Conservation (phyloP, 1,140 invertebrate species). For the Polyergus mexicanus region DNA sequence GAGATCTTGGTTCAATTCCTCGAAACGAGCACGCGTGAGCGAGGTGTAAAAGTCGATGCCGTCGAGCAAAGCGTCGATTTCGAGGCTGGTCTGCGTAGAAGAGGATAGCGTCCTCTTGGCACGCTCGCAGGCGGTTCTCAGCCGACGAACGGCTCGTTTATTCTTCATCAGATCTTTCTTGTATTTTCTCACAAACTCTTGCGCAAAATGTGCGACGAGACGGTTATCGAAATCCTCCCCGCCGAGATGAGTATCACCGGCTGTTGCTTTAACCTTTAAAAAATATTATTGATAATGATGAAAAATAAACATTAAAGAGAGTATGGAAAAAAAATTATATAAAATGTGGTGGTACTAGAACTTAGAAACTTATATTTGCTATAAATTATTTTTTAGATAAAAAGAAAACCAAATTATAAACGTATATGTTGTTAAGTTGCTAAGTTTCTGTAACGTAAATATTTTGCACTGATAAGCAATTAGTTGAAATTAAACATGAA, state of each 20-base stretch:
- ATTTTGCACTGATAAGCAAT: background rate
- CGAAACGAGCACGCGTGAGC: slow-evolving; percentile 90
- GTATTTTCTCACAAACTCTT: slow-evolving; percentile 90
- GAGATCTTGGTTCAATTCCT: slow-evolving; percentile 90
- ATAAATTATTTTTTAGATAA: background rate
- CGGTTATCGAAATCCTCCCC: slow-evolving; percentile 87
- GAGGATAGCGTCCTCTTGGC: slow-evolving; percentile 92
- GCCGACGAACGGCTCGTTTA: slow-evolving; percentile 89
- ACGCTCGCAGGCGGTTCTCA: slow-evolving; percentile 92
- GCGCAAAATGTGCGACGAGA: slow-evolving; percentile 89
- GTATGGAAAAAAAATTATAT: background rate
- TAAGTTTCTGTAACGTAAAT: background rate
- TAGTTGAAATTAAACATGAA: slow-evolving; percentile 1
- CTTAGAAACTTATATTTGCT: background rate
- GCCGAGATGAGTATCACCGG: slow-evolving; percentile 39
- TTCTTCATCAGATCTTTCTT: slow-evolving; percentile 89
- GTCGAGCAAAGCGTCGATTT: slow-evolving; percentile 91
- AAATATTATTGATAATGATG: background rate
- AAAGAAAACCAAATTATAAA: no score
- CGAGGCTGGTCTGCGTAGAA: slow-evolving; percentile 90
- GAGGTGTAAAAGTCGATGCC: slow-evolving; percentile 91
- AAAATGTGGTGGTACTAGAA: background rate
- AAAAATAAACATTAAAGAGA: background rate
- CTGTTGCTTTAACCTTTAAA: slow-evolving; percentile 36
- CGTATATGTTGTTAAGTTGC: no score